phyloP scores from a whole-genome alignment of 2,888 invertebrate genomes.

The Hirtodrosophila trivittata region DNA sequence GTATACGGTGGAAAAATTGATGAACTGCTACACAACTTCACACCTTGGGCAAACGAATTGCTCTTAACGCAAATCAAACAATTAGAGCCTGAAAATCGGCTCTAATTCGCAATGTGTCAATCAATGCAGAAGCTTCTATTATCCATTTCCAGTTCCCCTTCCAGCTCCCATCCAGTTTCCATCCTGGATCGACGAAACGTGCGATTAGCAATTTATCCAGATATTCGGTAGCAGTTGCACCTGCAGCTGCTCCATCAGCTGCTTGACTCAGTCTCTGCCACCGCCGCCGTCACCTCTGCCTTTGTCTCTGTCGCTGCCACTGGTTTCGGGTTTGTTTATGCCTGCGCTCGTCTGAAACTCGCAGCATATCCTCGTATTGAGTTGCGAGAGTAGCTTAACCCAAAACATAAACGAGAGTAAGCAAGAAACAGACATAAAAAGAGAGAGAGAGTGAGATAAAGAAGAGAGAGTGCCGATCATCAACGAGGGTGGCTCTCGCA shows the following conservation, averaged over 20 bases:
- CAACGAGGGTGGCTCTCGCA: conserved; percentile 49
- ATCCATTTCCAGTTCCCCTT: not conserved
- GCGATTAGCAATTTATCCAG: not conserved
- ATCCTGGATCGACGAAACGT: not conserved
- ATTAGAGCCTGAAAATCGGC: conserved; percentile 55
- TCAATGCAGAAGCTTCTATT: conserved; percentile 39
- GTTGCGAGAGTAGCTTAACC: not conserved
- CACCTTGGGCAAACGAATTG: conserved; percentile 7
- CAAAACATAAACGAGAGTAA: conserved; percentile 7
- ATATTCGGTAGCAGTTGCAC: conserved; percentile 11
- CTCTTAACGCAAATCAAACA: conserved; percentile 58
- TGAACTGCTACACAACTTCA: conserved; percentile 14
- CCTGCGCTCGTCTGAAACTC: not conserved
- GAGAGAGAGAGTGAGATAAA: conserved; percentile 1
- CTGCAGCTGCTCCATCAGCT: conserved; percentile 16
- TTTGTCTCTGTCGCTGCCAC: not conserved
- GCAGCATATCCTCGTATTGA: conserved; percentile 12
- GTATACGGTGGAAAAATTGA: conserved; percentile 66
- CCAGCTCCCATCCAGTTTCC: not conserved
- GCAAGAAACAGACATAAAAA: conserved; percentile 6
- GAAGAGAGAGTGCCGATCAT: conserved; percentile 28
- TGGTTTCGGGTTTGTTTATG: not conserved
- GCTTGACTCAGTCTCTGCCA: not conserved
- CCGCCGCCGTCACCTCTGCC: not conserved
- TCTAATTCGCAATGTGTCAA: conserved; percentile 63